These are phyloP conservation scores for Ypsolopha scabrella DNA, from an alignment of 2,888 invertebrate genomes.

Conservation along the genomic window DNA sequence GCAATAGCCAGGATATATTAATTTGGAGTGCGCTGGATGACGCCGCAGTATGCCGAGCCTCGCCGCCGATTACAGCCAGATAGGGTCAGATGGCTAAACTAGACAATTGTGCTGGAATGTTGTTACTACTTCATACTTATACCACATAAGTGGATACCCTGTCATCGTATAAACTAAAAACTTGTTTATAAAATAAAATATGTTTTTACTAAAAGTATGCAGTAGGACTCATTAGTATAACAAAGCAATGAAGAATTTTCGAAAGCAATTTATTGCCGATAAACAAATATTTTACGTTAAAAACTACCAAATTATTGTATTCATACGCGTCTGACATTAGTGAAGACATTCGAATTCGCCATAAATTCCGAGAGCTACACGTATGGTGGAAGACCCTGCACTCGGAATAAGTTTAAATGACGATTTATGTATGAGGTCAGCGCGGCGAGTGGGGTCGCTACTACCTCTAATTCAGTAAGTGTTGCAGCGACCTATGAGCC, in stretches of 20 bases:
- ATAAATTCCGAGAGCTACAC: not conserved
- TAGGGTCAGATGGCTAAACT: constrained; percentile 8
- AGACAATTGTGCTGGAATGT: not conserved
- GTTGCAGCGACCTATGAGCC: not conserved
- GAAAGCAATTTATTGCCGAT: too few species aligned
- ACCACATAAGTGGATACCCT: not conserved
- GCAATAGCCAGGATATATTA: constrained; percentile 71
- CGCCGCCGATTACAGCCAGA: constrained; percentile 18
- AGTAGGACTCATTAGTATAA: too few species aligned
- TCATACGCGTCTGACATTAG: too few species aligned
- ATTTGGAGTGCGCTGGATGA: constrained; percentile 62
- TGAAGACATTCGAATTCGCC: not conserved
- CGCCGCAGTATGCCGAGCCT: constrained; percentile 30
- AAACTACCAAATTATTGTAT: too few species aligned
- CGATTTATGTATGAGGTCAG: constrained; percentile 66
- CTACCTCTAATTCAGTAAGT: constrained; percentile 1
- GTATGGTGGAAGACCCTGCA: constrained; percentile 26
- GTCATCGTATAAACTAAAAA: not conserved
- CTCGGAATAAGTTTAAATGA: constrained; percentile 54
- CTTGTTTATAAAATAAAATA: not conserved
- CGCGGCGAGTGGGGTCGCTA: constrained; percentile 42
- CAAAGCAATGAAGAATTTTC: too few species aligned
- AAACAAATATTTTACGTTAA: not conserved
- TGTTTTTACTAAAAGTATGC: not conserved
- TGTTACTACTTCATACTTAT: not conserved